phyloP scores from a whole-genome alignment of 2,888 invertebrate genomes.

The Buathra laborator region DNA sequence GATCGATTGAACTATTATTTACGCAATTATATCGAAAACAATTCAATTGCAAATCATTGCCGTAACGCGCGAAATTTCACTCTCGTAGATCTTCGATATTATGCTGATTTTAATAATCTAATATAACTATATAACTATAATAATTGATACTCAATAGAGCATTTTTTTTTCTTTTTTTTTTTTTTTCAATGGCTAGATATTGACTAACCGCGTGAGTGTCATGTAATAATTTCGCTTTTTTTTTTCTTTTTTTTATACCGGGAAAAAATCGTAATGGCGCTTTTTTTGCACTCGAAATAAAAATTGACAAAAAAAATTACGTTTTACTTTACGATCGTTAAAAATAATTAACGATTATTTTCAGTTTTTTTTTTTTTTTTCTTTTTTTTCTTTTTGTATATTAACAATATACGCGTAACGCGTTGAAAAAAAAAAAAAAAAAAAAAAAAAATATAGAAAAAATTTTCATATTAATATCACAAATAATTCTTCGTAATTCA shows the following conservation, averaged over 20 bases:
- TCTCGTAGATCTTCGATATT: conserved; percentile 28
- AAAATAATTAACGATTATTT: conserved; percentile 13
- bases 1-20: conserved; percentile 29
- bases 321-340: background rate
- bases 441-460: too few species aligned
- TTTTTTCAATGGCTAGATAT: conserved; percentile 46
- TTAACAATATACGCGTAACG: background rate
- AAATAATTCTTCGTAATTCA: conserved; percentile 58
- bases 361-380: background rate
- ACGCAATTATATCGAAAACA: conserved; percentile 19
- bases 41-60: conserved; percentile 49
- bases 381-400: background rate
- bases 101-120: conserved; percentile 19
- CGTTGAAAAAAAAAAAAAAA: conserved; percentile 10
- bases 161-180: conserved; percentile 41
- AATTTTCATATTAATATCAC: conserved; percentile 57
- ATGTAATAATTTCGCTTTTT: conserved; percentile 24
- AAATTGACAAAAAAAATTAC: background rate
- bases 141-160: conserved; percentile 55
- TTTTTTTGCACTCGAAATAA: background rate
- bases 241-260: conserved; percentile 7
- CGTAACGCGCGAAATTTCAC: background rate
- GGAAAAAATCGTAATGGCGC: background rate
- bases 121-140: conserved; percentile 33
- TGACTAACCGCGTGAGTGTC: conserved; percentile 42